Conservation (phyloP, 2,797 vertebrate species). For the Ispidina lecontei region DNA sequence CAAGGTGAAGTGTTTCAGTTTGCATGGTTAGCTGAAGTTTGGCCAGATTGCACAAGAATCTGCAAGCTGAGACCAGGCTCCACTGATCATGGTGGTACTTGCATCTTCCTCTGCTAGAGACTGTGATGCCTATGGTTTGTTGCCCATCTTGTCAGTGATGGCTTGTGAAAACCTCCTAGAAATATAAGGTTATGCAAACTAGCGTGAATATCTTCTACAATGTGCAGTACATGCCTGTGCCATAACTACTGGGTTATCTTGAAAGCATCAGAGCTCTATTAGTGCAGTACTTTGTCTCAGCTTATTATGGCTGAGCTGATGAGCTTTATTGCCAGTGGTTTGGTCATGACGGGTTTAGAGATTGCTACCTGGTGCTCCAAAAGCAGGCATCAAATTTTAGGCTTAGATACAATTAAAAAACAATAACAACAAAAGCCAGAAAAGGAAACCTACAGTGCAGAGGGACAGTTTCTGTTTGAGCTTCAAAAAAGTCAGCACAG, state of each 20-base stretch:
- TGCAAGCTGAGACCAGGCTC: neutral
- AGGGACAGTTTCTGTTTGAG: neutral
- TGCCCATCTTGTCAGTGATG: neutral
- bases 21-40: neutral
- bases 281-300: neutral
- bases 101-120: neutral
- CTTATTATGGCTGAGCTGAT: neutral
- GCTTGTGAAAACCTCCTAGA: neutral
- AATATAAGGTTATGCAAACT: neutral
- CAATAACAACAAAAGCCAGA: neutral
- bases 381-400: slow-evolving; percentile 12
- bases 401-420: slow-evolving; percentile 42
- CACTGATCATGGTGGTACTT: neutral
- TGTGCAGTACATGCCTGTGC: neutral
- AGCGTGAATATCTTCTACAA: neutral
- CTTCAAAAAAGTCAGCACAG: neutral
- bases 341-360: neutral
- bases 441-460: slow-evolving; percentile 28
- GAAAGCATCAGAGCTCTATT: neutral
- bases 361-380: slow-evolving; percentile 26
- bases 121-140: rapidly evolving
- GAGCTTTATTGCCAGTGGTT: neutral
- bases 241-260: neutral
- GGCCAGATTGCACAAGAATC: neutral
- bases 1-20: neutral